A percentile compares a stretch with the other conserved stretches of the same genome.
phyloP scores from a whole-genome alignment of 37 sponge, comb jelly and placozoan genomes.

The Axinella damicornis region DNA sequence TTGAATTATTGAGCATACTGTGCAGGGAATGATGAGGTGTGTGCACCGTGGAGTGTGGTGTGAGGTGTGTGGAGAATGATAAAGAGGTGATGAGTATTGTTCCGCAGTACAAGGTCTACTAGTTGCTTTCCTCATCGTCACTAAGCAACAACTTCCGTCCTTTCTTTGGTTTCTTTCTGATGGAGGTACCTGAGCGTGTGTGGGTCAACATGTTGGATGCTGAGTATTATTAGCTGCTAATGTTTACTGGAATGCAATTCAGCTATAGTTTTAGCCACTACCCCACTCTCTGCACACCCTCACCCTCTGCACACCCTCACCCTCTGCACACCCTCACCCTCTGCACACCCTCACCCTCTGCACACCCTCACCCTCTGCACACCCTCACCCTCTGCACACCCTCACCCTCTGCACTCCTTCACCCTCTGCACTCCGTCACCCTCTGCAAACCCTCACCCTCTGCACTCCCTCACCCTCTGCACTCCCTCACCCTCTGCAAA shows the following conservation, averaged over 20 bases:
- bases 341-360: neutral
- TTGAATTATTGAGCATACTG: no score
- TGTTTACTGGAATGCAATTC: neutral
- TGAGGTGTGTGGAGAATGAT: no score
- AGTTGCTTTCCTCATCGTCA: conserved; percentile 44
- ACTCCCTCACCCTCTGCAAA: neutral
- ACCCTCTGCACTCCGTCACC: conserved; percentile 21
- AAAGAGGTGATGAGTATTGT: no score
- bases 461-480: neutral
- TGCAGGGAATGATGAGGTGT: no score
- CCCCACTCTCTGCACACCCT: no score
- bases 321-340: neutral
- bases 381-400: conserved; percentile 34
- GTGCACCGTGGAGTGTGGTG: no score
- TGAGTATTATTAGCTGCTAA: neutral
- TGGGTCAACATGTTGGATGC: neutral
- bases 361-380: neutral
- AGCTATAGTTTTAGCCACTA: no score
- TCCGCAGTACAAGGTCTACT: no score
- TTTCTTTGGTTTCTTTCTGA: neutral
- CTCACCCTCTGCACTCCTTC: conserved; percentile 24
- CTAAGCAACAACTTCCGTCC: conserved; percentile 18
- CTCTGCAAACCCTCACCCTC: neutral
- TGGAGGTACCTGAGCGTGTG: neutral
- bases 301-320: no score